Base-by-base conservation (phyloP, 1,140 invertebrate species). In the Bursaphelenchus mucronatus region DNA sequence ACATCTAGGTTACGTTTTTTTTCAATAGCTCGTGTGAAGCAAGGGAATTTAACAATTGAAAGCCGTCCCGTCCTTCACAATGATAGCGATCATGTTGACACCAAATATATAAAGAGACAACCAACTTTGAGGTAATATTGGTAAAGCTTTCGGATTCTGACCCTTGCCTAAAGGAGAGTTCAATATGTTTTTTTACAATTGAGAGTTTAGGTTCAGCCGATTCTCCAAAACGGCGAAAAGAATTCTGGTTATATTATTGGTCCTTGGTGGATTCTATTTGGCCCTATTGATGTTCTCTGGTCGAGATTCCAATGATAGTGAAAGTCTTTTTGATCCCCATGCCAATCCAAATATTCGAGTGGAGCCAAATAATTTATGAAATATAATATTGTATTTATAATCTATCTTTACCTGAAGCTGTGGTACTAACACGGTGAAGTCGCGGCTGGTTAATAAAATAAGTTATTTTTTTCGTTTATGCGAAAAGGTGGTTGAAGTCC, bases 291-390 rank as follows among this genome's bases (percentile, higher is more conserved):
- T 77, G 41, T 46, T 73, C 47, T 53, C 41, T 17, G 66, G 62
- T 57, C n/a, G 61, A 13, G 46, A 64, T 21, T 44, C 57, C 8
- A 53, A 13, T 21, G 61, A 41, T 52, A 64, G 68, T n/a, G 19
- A 51, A 9, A 59, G 53, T 51, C 71, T 78, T 40, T 79, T 81
- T 45, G 76, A 79, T 66, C 76, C 76, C n/a, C 75, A 75, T 53
- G 73, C 78, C 47, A 79, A 79, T 65, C 76, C 76, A 11, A 78
- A 79, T 54, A 81, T 79, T 64, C 67, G 73, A 45, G 67, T 76
- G 7, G 57, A 59, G 40, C 45, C 13, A 49, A n/a, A n/a, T 19
- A 30, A 30, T 30, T 30, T 30, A 30, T 30, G 30, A 30, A 30
- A 5, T 30, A 30, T 30, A 30, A 30, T 30, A 30, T 30, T 30